Conservation (phyloP, 2,888 invertebrate species). For the Notocelia uddmanniana region DNA sequence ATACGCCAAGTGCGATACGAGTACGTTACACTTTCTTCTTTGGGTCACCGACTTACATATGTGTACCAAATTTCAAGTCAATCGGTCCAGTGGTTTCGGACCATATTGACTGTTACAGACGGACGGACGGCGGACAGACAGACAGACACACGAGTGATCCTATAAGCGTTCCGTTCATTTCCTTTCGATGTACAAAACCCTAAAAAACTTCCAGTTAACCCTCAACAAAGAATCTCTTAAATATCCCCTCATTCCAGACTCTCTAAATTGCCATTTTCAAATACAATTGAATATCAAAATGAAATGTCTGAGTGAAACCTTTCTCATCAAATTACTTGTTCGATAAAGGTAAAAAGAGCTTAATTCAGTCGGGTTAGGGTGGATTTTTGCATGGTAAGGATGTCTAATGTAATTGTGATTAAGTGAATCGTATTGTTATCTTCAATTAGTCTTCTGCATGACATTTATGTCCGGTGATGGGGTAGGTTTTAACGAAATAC, state of each 20-base stretch:
- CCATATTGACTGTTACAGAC: too few species aligned
- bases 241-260: slow-evolving; percentile 36
- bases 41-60: too few species aligned
- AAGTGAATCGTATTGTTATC: slow-evolving; percentile 58
- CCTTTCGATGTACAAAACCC: too few species aligned
- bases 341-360: slow-evolving; percentile 51
- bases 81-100: too few species aligned
- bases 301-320: slow-evolving; percentile 59
- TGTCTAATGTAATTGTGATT: slow-evolving; percentile 61
- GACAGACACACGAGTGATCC: too few species aligned
- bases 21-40: too few species aligned
- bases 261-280: slow-evolving; percentile 66
- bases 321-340: slow-evolving; percentile 56
- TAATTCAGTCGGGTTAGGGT: slow-evolving; percentile 45
- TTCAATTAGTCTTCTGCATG: slow-evolving; percentile 61
- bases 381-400: slow-evolving; percentile 39
- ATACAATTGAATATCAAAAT: slow-evolving; percentile 71
- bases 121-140: too few species aligned
- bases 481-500: slow-evolving; percentile 13
- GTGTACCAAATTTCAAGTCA: too few species aligned
- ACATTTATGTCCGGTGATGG: slow-evolving; percentile 50
- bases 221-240: slow-evolving; percentile 1
- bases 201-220: not conserved
- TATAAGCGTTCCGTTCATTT: too few species aligned
- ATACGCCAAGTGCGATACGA: too few species aligned